A percentile compares a stretch with the other conserved stretches of the same genome.
phyloP scores from a whole-genome alignment of 2,888 invertebrate species.

The Cybosia mesomella region DNA sequence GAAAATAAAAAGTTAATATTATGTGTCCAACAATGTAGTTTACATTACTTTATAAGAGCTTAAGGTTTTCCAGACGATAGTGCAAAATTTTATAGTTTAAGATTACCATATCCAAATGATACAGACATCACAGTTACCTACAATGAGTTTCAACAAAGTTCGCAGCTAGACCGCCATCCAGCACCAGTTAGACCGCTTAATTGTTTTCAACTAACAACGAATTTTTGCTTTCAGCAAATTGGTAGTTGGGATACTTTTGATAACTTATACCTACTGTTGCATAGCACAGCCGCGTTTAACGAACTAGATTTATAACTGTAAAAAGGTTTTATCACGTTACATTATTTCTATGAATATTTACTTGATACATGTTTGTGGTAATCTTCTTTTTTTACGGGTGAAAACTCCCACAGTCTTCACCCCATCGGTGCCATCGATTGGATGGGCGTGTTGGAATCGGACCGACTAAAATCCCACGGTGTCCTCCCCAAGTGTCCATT shows the following conservation, averaged over 20 bases:
- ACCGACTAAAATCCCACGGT: no score
- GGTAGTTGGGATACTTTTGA: conserved; percentile 40
- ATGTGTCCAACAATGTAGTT: no score
- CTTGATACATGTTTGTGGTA: no score
- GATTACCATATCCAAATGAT: conserved; percentile 24
- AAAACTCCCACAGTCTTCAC: no score
- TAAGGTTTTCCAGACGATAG: no score
- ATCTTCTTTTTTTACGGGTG: no score
- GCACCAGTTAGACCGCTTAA: conserved; percentile 62
- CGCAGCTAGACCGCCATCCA: conserved; percentile 49
- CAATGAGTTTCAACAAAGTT: conserved; percentile 59
- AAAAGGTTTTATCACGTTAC: not conserved
- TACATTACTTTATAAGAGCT: no score
- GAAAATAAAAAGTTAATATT: no score
- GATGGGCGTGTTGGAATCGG: no score
- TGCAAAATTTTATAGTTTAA: not conserved
- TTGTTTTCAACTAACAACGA: conserved; percentile 62
- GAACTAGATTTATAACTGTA: not conserved
- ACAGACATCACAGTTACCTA: conserved; percentile 29
- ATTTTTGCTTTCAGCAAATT: conserved; percentile 53
- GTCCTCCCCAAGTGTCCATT: no score
- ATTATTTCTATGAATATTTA: no score
- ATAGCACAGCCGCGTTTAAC: not conserved
- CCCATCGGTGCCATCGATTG: no score
- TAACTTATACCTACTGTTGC: conserved; percentile 40